Evolutionary conservation across 2,888 invertebrate species (phyloP).

Genomic region (Metacarcinus magister): DNA sequence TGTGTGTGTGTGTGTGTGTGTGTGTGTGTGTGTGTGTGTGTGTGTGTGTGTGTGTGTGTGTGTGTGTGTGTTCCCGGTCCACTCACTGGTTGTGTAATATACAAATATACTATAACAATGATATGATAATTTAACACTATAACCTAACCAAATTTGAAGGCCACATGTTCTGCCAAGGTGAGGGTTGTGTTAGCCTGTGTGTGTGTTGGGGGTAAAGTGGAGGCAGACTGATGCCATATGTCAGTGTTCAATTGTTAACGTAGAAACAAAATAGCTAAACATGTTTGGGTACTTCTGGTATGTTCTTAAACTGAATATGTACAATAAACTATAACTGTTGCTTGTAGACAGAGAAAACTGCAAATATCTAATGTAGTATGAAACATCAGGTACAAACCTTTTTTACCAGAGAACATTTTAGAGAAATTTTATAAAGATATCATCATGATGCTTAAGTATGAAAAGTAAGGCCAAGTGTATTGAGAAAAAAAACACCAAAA

Average conservation of each 20-base stretch:
- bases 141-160: not conserved
- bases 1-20: too few relatives aligned
- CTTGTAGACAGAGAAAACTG: not conserved
- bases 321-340: not conserved
- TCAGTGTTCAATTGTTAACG: not conserved
- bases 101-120: not conserved
- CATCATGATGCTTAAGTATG: slow-evolving; percentile 10
- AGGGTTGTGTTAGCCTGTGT: not conserved
- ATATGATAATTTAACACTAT: too few relatives aligned
- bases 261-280: not conserved
- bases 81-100: slow-evolving; percentile 39
- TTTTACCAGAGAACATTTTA: not conserved
- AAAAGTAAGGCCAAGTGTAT: not conserved
- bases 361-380: not conserved
- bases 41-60: not conserved
- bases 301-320: not conserved
- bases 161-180: not conserved
- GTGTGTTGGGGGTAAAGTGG: not conserved
- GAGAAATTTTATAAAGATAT: slow-evolving; percentile 11
- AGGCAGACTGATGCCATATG: not conserved
- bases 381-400: slow-evolving; percentile 20
- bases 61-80: not conserved
- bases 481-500: not conserved
- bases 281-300: not conserved
- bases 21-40: not conserved